phyloP scores from a whole-genome alignment of 2,888 invertebrate genomes.

The Bombylius discolor region DNA sequence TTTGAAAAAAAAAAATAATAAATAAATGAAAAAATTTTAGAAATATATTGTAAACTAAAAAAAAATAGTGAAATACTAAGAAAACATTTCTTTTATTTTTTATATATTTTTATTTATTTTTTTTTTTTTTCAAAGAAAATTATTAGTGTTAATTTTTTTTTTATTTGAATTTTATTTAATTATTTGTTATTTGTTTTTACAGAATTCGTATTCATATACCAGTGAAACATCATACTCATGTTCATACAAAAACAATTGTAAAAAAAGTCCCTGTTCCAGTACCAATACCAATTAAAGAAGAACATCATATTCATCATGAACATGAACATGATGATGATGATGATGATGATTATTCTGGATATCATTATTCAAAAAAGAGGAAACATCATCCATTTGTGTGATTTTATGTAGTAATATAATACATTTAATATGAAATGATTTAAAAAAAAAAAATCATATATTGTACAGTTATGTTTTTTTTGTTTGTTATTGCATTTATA shows the following conservation, averaged over 20 bases:
- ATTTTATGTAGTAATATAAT: neutral
- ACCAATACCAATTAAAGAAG: conserved; percentile 32
- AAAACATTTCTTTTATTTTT: too few relatives aligned
- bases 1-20: neutral
- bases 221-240: conserved; percentile 36
- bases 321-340: conserved; percentile 23
- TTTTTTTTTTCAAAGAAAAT: too few relatives aligned
- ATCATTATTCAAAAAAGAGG: conserved; percentile 30
- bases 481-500: neutral
- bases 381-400: conserved; percentile 20
- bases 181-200: neutral
- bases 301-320: conserved; percentile 24
- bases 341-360: conserved; percentile 32
- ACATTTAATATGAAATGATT: neutral
- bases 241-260: conserved; percentile 35
- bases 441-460: neutral
- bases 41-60: too few relatives aligned
- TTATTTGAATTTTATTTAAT: too few relatives aligned
- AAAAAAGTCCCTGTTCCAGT: conserved; percentile 35
- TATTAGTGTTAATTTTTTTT: too few relatives aligned
- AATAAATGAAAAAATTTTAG: neutral
- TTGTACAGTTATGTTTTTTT: neutral
- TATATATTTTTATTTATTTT: too few relatives aligned
- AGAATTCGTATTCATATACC: conserved; percentile 36
- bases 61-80: too few relatives aligned